Evolutionary conservation across 1,140 invertebrate species (phyloP).

Genomic region (Procambarus virginalis): DNA sequence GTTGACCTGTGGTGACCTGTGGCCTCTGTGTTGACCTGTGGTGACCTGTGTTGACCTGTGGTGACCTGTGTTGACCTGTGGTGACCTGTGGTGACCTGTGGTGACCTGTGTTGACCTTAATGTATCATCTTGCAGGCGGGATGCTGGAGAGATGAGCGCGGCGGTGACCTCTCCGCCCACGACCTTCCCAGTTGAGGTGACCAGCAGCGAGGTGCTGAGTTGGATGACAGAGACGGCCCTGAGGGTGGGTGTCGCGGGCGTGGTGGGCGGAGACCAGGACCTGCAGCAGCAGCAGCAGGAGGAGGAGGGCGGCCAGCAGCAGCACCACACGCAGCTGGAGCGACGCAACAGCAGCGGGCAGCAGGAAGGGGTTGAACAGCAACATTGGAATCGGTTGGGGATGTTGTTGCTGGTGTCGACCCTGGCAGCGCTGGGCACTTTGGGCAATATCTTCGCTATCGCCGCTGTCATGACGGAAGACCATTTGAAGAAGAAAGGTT

Average conservation of each 20-base stretch:
- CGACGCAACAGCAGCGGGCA: conserved; percentile 27
- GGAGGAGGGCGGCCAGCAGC: conserved; percentile 30
- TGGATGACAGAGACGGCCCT: conserved; percentile 46
- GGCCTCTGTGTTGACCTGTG: too few relatives aligned
- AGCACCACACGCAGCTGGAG: conserved; percentile 17
- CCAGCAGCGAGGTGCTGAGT: conserved; percentile 26
- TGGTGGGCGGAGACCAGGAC: conserved; percentile 14
- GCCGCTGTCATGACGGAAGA: conserved; percentile 84
- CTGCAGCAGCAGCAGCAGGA: conserved; percentile 33
- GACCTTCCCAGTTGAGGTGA: conserved; percentile 5
- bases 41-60: neutral
- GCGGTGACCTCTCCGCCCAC: conserved; percentile 34
- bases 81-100: neutral
- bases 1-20: neutral
- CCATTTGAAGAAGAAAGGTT: conserved; percentile 82
- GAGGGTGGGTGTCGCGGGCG: conserved; percentile 30
- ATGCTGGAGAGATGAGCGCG: conserved; percentile 46
- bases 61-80: neutral
- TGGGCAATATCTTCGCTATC: conserved; percentile 86
- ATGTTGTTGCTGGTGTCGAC: conserved; percentile 81
- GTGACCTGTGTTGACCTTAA: neutral
- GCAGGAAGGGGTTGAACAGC: conserved; percentile 24
- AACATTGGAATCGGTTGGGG: conserved; percentile 81
- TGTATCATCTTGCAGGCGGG: conserved; percentile 3
- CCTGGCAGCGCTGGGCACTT: conserved; percentile 81